These are phyloP conservation scores for Trichomalopsis sarcophagae DNA, from an alignment of 1,140 invertebrate species.

Conservation along the genomic window DNA sequence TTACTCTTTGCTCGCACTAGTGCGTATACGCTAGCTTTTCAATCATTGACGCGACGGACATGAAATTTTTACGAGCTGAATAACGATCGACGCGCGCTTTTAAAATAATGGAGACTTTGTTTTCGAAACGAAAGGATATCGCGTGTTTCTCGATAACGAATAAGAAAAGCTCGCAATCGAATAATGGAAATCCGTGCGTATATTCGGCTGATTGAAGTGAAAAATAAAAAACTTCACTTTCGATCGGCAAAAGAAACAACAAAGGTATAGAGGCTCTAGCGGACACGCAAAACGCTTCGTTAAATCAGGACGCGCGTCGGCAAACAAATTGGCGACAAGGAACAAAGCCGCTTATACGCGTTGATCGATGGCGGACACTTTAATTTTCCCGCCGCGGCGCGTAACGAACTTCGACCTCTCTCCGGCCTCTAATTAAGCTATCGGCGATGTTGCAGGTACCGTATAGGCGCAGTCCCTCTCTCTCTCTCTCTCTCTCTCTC, in stretches of 20 bases:
- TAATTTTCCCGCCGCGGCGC: conserved; percentile 33
- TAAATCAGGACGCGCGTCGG: conserved; percentile 14
- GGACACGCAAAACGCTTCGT: neutral
- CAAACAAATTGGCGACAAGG: conserved; percentile 48
- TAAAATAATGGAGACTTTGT: neutral
- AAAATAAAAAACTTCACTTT: no score
- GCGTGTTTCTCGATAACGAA: no score
- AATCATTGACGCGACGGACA: neutral
- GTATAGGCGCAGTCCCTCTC: neutral
- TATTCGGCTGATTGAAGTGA: no score
- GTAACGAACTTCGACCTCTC: conserved; percentile 29
- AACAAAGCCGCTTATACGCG: conserved; percentile 41
- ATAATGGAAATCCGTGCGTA: neutral
- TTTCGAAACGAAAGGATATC: no score
- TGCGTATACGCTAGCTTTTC: neutral
- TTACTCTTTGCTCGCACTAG: neutral
- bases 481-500: neutral
- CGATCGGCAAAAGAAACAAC: no score
- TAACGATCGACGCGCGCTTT: neutral
- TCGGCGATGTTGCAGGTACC: neutral
- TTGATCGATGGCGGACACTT: conserved; percentile 49
- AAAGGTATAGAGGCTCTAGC: neutral
- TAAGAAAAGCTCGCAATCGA: no score
- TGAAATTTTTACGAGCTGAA: neutral
- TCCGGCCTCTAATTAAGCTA: conserved; percentile 37